Percentiles rank a stretch among this genome's conserved stretches.
phyloP scores from a whole-genome alignment of 1,140 invertebrate species.

The Pseudobourletiella spinata region DNA sequence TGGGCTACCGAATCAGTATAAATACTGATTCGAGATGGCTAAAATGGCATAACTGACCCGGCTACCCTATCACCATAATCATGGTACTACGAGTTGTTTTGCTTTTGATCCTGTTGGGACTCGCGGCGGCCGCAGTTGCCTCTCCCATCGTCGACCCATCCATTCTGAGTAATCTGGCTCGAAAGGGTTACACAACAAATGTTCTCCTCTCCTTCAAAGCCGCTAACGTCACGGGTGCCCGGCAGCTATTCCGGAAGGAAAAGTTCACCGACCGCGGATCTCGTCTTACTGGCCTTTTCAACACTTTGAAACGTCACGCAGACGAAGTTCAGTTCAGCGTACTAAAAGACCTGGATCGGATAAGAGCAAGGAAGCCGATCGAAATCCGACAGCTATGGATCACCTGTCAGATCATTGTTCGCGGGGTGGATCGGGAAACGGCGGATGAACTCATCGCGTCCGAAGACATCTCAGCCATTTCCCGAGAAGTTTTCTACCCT shows the following conservation, averaged over 20 bases:
- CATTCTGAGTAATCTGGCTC: too few species aligned
- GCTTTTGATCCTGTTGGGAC: too few species aligned
- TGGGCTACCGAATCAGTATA: too few species aligned
- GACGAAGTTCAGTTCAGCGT: neutral
- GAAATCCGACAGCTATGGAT: slow-evolving; percentile 3
- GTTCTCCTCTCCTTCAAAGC: neutral
- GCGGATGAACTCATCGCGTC: neutral
- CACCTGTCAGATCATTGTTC: slow-evolving; percentile 10
- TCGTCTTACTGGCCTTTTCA: slow-evolving; percentile 2
- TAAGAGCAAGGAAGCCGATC: neutral
- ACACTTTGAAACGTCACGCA: slow-evolving; percentile 4
- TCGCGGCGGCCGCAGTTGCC: too few species aligned
- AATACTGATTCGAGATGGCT: too few species aligned
- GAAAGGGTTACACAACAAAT: neutral
- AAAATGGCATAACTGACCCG: too few species aligned
- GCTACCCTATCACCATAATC: too few species aligned
- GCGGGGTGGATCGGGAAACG: neutral
- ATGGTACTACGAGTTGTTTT: too few species aligned
- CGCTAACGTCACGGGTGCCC: too few species aligned
- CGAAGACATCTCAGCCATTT: neutral
- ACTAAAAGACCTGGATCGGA: neutral
- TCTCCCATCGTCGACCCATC: too few species aligned
- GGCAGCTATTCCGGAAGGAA: neutral
- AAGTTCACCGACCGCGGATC: neutral
- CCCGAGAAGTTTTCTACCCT: neutral